Percentiles rank a stretch among this genome's conserved stretches.
These are phyloP conservation scores for Anagyrus pseudococci DNA, from an alignment of 2,888 invertebrate genomes.

Conservation along the genomic window DNA sequence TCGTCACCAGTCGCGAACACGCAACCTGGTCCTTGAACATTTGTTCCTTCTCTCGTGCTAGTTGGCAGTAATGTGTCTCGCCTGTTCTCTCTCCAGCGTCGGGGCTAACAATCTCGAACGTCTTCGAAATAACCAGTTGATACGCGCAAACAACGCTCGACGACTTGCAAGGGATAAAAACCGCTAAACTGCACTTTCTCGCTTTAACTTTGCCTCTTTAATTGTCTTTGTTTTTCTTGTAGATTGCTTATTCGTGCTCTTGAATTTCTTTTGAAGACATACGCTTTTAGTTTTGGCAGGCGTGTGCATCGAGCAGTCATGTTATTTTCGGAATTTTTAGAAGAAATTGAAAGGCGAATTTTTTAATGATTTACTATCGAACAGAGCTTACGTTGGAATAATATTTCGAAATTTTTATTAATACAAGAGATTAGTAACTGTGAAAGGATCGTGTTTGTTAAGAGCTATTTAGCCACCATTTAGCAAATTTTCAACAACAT, in stretches of 20 bases:
- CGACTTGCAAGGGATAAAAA: neutral
- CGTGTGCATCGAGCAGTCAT: neutral
- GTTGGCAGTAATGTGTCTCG: neutral
- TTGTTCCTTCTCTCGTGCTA: neutral
- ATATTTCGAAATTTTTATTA: too few species aligned
- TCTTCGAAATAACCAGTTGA: too few species aligned
- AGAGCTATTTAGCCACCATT: too few species aligned
- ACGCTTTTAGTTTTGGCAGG: neutral
- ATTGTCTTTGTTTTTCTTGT: too few species aligned
- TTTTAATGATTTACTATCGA: neutral
- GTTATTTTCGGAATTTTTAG: too few species aligned
- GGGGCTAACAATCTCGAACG: too few species aligned
- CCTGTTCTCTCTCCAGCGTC: too few species aligned
- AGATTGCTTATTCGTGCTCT: neutral
- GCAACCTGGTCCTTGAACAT: neutral
- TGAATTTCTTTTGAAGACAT: neutral
- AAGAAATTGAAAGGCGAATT: too few species aligned
- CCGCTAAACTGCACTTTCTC: neutral
- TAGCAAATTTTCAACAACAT: neutral
- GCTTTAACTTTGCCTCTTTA: neutral
- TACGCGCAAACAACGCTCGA: too few species aligned
- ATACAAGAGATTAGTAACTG: too few species aligned
- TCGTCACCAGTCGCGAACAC: neutral
- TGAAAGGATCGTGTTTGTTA: too few species aligned
- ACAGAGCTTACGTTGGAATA: neutral